These are phyloP conservation scores for Morinoia aosen DNA, from an alignment of 2,888 invertebrate genomes.

Conservation along the genomic window DNA sequence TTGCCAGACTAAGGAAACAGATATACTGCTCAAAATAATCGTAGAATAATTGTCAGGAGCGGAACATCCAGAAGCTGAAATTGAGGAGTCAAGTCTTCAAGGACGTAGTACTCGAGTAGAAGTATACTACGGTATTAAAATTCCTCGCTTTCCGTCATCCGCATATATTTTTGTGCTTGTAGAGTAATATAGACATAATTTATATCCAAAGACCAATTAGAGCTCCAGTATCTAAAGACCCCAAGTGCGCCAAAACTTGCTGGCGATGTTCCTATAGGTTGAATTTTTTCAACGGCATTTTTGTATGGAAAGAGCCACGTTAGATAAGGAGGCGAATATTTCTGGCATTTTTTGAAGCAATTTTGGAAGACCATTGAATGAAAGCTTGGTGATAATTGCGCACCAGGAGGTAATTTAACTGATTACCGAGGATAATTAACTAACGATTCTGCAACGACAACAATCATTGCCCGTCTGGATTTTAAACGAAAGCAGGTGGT, in stretches of 20 bases:
- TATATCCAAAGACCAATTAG: no score
- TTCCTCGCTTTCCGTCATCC: not conserved
- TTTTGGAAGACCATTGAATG: not conserved
- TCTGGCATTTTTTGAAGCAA: not conserved
- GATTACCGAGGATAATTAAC: not conserved
- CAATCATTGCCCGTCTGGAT: not conserved
- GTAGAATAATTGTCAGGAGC: no score
- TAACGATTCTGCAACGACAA: not conserved
- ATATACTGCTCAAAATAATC: no score
- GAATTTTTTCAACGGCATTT: not conserved
- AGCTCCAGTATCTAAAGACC: no score
- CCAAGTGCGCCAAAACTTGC: not conserved
- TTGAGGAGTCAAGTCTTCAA: not conserved
- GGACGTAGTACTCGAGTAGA: not conserved
- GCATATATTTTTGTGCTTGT: no score
- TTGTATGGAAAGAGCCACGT: not conserved
- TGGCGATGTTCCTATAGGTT: not conserved
- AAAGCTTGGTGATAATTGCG: constrained; percentile 21
- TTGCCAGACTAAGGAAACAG: no score
- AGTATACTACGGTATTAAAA: not conserved
- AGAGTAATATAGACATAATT: no score
- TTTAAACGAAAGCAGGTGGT: not conserved
- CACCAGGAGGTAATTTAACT: constrained; percentile 48
- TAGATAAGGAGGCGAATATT: not conserved
- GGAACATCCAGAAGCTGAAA: not conserved